Conservation (phyloP, 2,797 vertebrate species). For the Erithacus rubecula region DNA sequence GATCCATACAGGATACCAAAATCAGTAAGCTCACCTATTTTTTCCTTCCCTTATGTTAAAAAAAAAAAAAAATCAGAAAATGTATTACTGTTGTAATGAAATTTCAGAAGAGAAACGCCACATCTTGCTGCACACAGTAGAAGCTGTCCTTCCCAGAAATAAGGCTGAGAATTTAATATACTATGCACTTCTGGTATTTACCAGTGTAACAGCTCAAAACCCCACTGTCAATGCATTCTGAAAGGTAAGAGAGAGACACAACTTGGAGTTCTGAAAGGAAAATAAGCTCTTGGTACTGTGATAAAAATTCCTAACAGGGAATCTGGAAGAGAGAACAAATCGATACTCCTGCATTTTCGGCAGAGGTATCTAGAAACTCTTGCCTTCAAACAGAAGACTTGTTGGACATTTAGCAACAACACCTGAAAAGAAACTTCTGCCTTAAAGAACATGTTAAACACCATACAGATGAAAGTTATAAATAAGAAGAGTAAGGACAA, state of each 20-base stretch:
- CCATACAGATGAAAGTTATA: rapidly evolving
- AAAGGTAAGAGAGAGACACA: background rate
- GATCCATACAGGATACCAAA: background rate
- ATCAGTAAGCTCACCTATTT: background rate
- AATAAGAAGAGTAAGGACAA: background rate
- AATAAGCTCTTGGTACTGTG: background rate
- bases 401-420: background rate
- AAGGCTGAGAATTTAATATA: background rate
- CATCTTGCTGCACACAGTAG: background rate
- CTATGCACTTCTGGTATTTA: background rate
- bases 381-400: background rate
- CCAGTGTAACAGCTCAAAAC: background rate
- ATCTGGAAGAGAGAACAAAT: background rate
- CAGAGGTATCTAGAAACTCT: background rate
- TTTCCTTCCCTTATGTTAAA: background rate
- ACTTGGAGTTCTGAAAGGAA: background rate
- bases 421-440: background rate
- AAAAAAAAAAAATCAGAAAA: background rate
- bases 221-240: background rate
- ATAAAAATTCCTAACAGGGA: background rate
- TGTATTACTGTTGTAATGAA: background rate
- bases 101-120: background rate
- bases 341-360: background rate
- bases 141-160: background rate
- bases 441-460: background rate